Base-by-base conservation (phyloP, 2,797 vertebrate species). In the Chelonia mydas region DNA sequence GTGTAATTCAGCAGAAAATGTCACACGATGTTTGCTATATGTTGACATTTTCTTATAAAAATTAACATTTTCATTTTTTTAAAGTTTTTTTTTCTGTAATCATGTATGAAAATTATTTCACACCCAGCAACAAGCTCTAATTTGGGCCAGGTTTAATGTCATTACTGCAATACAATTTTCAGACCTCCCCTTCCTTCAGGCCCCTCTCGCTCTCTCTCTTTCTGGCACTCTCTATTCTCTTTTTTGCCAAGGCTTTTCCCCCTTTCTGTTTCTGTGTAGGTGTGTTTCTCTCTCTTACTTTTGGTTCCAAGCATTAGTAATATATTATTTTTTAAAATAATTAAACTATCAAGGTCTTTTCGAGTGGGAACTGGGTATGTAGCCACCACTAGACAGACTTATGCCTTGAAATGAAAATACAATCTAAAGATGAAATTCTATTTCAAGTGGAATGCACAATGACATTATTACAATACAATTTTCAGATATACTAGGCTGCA, bases 331-430 rank as follows among this genome's bases (percentile, higher is more conserved):
- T 90, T 84, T 81, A 49, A 84, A 90, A 51, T 76, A 76, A 25
- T 16, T 41, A 25, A 91, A 82, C n/a, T 79, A 78, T 15, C 33
- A 31, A 23, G 2, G 28, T 77, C 11, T 83, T 81, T 90, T 92
- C 25, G 84, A 79, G 2, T 11, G 28, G 3, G 68, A 41, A 57
- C 21, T 4, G 5, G 65, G 78, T 78, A 33, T 90, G 33, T 96
- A 57, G 92, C 91, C 83, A 95, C 96, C 91, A 86, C 86, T 95
- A 74, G 81, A 88, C 11, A 4, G 33, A 82, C 90, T 91, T 55
- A 9, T 57, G 47, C 86, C 88, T 86, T 96, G 93, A 95, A 97
- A 96, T 50, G 54, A 96, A 97, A 96, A 90, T 84, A 87, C 81
- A 80, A 94, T 94, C 93, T 61, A 90, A 50, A 85, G 91, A 86